Base-by-base conservation (phyloP, 1,140 invertebrate genomes). In the Catajapyx aquilonaris region DNA sequence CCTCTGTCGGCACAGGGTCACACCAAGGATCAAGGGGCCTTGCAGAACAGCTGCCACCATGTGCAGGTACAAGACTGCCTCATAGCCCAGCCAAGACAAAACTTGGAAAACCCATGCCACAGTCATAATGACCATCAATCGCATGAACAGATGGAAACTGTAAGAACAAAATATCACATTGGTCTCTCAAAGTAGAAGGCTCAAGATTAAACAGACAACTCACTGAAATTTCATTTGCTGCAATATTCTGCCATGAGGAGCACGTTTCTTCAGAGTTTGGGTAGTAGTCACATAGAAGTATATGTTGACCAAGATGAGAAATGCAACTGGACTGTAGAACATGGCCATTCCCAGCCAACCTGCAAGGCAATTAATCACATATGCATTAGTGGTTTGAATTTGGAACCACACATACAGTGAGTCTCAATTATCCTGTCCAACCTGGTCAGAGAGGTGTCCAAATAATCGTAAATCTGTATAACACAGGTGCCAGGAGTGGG, bases 211-310 rank as follows among this genome's bases (percentile, higher is more conserved):
- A n/a, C n/a, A n/a, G n/a, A n/a, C 25, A 10, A 47, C 55, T 55
- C 55, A 78, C 74, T 69, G 74, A 50, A 78, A 76, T 53, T 79
- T 77, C 39, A 83, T 64, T 56, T 83, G 83, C 47, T 81, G 76
- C 45, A 83, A 78, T 47, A 85, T 83, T 44, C 77, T 63, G 7
- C 79, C 79, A 54, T 81, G 83, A 5, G 75, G 76, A 46, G 71
- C 73, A 62, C 80, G 74, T 41, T 71, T 60, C 46, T 73, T 77
- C 22, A 83, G 77, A 7, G 74, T 68, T 48, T 76, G 76, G n/a
- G 72, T 57, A 3, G 79, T 85, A 4, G 76, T 76, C 11, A 74
- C 56, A 45, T 76, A 76, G 45, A 84, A 81, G 46, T 76, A 81
- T 37, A 83, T 56, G 50, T 84, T 71, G 23, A 79, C 64, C 20